Evolutionary conservation across 1,140 invertebrate species (phyloP).

Genomic region (Propsilocerus akamusi): DNA sequence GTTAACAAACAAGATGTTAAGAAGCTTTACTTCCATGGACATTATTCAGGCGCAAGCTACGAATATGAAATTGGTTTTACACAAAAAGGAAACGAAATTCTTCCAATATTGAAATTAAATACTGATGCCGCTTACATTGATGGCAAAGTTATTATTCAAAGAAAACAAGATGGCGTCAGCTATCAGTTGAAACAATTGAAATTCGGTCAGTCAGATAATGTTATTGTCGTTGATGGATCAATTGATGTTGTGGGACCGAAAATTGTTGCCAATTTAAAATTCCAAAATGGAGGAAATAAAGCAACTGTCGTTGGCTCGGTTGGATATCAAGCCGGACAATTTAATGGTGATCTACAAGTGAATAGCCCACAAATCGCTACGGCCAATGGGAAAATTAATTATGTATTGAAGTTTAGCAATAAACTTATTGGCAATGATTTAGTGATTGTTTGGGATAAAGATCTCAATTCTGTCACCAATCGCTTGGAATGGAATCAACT

Average conservation of each 20-base stretch:
- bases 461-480: constrained; percentile 33
- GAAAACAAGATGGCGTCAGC: not conserved
- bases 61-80: not conserved
- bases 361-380: not conserved
- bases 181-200: not conserved
- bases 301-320: not conserved
- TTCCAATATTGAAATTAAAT: not conserved
- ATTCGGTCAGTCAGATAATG: not conserved
- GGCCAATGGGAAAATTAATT: constrained; percentile 18
- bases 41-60: not conserved
- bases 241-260: not conserved
- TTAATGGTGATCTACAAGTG: not conserved
- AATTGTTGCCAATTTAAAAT: not conserved
- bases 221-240: not conserved
- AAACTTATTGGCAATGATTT: constrained; percentile 26
- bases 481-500: not conserved
- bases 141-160: not conserved
- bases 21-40: not conserved
- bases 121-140: not conserved
- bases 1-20: not conserved
- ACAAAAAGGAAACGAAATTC: not conserved
- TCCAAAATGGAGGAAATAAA: not conserved
- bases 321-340: not conserved
- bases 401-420: constrained; percentile 19
- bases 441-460: constrained; percentile 36